phyloP scores from a whole-genome alignment of 1,140 invertebrate species.

The Brachionus calyciflorus region DNA sequence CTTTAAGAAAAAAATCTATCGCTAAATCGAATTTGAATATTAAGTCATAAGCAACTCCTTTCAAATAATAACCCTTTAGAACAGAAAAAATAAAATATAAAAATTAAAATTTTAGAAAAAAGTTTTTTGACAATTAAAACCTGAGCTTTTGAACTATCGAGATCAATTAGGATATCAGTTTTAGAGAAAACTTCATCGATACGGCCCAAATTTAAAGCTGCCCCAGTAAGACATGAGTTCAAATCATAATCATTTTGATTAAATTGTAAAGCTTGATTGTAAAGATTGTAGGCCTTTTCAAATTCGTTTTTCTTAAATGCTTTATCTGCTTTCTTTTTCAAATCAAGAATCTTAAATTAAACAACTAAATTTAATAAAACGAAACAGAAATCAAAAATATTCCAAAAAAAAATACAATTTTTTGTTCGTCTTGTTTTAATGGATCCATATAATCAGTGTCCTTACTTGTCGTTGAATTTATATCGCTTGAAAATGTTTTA shows the following conservation, averaged over 20 bases:
- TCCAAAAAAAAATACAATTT: not conserved
- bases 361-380: not conserved
- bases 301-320: constrained; percentile 7
- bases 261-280: constrained; percentile 20
- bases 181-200: constrained; percentile 18
- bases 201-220: constrained; percentile 1
- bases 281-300: constrained; percentile 16
- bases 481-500: not conserved
- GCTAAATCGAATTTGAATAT: constrained; percentile 25
- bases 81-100: not conserved
- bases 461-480: constrained; percentile 1
- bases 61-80: constrained; percentile 35
- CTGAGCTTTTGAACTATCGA: constrained; percentile 5
- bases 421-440: not conserved
- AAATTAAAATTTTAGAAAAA: not conserved
- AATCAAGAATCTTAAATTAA: not conserved
- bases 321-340: not conserved
- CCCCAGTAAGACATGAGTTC: not conserved
- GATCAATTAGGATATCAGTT: not conserved
- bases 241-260: constrained; percentile 29
- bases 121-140: not conserved
- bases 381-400: not conserved
- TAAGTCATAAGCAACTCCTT: not conserved
- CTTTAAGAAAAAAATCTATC: constrained; percentile 1
- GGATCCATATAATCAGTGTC: not conserved